phyloP scores from a whole-genome alignment of 2,113 vertebrate species.

The Pogona vitticeps region DNA sequence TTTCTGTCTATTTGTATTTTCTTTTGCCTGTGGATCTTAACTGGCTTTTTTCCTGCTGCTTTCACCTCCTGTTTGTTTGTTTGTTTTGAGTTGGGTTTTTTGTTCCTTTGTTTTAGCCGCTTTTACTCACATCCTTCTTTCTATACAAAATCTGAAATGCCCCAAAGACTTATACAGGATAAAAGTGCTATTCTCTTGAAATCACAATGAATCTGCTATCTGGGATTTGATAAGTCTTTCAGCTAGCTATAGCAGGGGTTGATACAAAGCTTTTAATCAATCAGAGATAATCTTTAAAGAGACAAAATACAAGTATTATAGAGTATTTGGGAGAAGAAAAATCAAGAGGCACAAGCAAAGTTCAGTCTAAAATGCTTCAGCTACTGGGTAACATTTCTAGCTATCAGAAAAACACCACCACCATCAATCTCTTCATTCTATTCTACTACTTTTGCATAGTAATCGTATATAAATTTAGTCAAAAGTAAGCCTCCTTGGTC shows the following conservation, averaged over 20 bases:
- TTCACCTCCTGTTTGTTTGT: not conserved
- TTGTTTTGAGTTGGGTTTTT: too few relatives aligned
- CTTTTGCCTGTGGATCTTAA: not conserved
- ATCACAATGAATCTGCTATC: slow-evolving; percentile 27
- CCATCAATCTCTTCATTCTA: not conserved
- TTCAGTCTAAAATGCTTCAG: slow-evolving; percentile 14
- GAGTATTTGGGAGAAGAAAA: accelerated
- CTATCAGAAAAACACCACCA: not conserved
- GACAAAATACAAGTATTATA: slow-evolving; percentile 14
- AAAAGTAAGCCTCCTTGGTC: not conserved
- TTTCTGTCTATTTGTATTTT: not conserved
- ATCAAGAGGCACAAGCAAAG: slow-evolving; percentile 22
- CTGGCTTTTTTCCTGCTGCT: not conserved
- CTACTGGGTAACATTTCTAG: not conserved
- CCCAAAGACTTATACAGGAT: not conserved
- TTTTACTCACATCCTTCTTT: not conserved
- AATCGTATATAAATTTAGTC: not conserved
- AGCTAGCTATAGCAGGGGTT: slow-evolving; percentile 1
- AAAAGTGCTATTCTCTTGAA: slow-evolving; percentile 19
- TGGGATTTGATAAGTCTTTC: slow-evolving; percentile 16
- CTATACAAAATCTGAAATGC: slow-evolving; percentile 37
- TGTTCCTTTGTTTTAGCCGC: slow-evolving; percentile 21
- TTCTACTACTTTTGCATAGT: not conserved
- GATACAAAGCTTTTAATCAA: slow-evolving; percentile 26
- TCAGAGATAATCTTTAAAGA: slow-evolving; percentile 27